Conservation (phyloP, 1,140 invertebrate genomes). For the Philopotamus ludificatus region DNA sequence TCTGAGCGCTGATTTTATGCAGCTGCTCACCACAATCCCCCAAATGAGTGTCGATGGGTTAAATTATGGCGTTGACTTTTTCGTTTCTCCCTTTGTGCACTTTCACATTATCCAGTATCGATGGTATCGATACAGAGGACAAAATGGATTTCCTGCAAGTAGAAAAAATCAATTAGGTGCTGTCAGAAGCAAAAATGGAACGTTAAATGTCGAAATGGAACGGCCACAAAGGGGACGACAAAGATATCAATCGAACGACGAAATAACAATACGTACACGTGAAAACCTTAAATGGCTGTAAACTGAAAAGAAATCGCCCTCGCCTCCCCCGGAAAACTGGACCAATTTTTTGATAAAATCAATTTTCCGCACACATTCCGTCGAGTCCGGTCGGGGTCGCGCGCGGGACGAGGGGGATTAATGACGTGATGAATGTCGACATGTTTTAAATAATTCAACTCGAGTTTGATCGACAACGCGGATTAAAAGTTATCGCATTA, state of each 20-base stretch:
- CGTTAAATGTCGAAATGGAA: conserved; percentile 39
- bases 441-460: too few species aligned
- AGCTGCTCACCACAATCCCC: too few species aligned
- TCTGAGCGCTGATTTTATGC: too few species aligned
- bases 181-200: conserved; percentile 43
- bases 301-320: neutral
- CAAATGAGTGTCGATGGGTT: neutral
- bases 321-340: neutral
- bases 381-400: too few species aligned
- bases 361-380: too few species aligned
- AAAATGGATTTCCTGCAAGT: conserved; percentile 39
- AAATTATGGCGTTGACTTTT: too few species aligned
- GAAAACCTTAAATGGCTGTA: conserved; percentile 39
- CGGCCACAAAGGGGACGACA: conserved; percentile 37
- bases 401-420: too few species aligned
- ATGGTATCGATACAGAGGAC: conserved; percentile 35
- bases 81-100: too few species aligned
- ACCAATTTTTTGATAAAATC: neutral
- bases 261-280: conserved; percentile 39
- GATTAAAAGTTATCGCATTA: conserved; percentile 14
- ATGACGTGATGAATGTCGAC: too few species aligned
- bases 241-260: conserved; percentile 41
- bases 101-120: conserved; percentile 25
- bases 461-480: neutral
- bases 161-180: conserved; percentile 42